Percentiles rank a stretch among this genome's conserved stretches.
These are phyloP conservation scores for Cercocebus atys DNA, from an alignment of 2,113 vertebrate species.

Conservation along the genomic window DNA sequence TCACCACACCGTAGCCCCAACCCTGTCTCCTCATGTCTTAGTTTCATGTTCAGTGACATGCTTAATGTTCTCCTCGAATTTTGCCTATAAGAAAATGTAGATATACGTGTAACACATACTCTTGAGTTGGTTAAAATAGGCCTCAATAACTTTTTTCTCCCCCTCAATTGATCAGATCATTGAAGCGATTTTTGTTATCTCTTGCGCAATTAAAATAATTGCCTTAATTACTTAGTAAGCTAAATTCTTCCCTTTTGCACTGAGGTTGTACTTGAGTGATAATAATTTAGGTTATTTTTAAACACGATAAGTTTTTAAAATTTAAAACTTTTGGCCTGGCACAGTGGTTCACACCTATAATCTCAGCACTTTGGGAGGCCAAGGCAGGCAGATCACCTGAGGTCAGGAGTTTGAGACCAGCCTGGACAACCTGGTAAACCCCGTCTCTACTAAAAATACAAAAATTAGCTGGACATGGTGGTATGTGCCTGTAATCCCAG, in stretches of 20 bases:
- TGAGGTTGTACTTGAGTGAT: not conserved
- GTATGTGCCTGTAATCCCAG: too few relatives aligned
- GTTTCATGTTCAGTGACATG: not conserved
- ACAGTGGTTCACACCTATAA: too few relatives aligned
- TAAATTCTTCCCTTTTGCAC: not conserved
- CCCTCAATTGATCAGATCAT: not conserved
- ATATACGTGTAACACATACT: not conserved
- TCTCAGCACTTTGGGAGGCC: too few relatives aligned
- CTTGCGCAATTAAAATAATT: conserved; percentile 34
- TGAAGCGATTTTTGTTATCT: conserved; percentile 43
- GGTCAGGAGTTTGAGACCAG: too few relatives aligned
- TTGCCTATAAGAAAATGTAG: not conserved
- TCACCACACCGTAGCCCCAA: not conserved
- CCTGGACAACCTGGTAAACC: too few relatives aligned
- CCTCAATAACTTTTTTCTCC: not conserved
- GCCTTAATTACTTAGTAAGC: not conserved
- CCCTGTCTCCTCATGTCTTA: not conserved
- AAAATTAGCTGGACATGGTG: too few relatives aligned
- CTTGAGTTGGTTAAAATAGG: conserved; percentile 27
- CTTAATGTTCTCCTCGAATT: not conserved
- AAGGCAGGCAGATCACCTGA: too few relatives aligned
- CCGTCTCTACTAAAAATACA: too few relatives aligned
- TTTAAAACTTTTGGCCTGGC: not conserved
- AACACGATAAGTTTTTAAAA: not conserved
- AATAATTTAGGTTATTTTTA: not conserved